These are phyloP conservation scores for Sula dactylatra DNA, from an alignment of 2,113 vertebrate genomes.

Conservation along the genomic window DNA sequence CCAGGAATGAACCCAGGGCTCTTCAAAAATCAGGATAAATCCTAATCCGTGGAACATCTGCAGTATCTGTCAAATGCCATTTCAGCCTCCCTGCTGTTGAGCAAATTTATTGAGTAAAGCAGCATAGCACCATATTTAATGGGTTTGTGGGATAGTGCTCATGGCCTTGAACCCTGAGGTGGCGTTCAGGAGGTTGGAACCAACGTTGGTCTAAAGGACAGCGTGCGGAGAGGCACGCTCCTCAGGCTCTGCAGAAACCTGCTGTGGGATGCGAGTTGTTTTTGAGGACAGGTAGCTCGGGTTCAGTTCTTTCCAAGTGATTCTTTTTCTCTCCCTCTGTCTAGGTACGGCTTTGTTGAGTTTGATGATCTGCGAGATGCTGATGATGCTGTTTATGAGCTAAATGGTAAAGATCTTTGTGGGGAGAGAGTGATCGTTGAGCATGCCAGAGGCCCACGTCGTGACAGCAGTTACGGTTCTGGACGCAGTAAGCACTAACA, in stretches of 20 bases:
- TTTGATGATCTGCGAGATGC: constrained; percentile 96
- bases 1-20: neutral
- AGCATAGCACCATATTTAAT: fast-evolving
- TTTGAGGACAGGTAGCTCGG: fast-evolving
- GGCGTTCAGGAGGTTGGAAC: neutral
- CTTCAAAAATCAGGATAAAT: neutral
- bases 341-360: constrained; percentile 95
- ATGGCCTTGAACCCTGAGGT: neutral
- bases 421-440: constrained; percentile 89
- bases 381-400: constrained; percentile 94
- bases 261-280: fast-evolving
- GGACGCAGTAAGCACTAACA: constrained; percentile 89
- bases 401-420: constrained; percentile 96
- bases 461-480: constrained; percentile 87
- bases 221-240: fast-evolving
- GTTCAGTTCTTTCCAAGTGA: neutral
- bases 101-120: neutral
- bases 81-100: neutral
- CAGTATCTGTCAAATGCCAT: neutral
- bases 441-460: constrained; percentile 83
- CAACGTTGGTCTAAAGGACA: fast-evolving
- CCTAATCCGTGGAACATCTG: neutral
- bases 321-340: neutral
- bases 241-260: neutral
- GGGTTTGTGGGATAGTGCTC: neutral